Conservation (phyloP, 2,888 invertebrate species). For the Clanis bilineata region DNA sequence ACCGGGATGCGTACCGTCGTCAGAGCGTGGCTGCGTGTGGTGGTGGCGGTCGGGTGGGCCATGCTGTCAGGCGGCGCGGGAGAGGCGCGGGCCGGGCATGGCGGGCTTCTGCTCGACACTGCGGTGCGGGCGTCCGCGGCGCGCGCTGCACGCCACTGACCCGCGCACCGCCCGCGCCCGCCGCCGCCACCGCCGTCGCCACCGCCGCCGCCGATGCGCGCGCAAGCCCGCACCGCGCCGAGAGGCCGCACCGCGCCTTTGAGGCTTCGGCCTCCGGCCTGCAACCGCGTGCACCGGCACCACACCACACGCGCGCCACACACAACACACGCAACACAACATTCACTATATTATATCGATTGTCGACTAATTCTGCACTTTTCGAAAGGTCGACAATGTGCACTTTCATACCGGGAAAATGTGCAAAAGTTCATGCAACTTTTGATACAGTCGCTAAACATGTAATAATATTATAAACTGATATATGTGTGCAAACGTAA, state of each 20-base stretch:
- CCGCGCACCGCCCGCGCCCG: conserved; percentile 71
- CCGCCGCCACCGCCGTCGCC: conserved; percentile 42
- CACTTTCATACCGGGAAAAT: conserved; percentile 19
- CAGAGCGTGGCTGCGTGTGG: conserved; percentile 82
- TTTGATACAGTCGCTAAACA: not conserved
- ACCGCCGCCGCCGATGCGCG: conserved; percentile 54
- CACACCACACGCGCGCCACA: conserved; percentile 33
- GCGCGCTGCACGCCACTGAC: conserved; percentile 80
- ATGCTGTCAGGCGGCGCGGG: conserved; percentile 82
- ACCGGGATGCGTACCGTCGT: conserved; percentile 74
- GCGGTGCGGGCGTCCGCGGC: conserved; percentile 81
- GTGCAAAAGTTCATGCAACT: conserved; percentile 8
- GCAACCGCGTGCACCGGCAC: conserved; percentile 62
- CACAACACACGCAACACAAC: conserved; percentile 54
- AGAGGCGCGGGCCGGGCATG: conserved; percentile 81
- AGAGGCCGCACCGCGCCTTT: conserved; percentile 49
- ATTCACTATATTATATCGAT: conserved; percentile 40
- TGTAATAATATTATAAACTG: not conserved
- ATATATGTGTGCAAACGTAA: not conserved
- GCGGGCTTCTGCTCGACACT: conserved; percentile 80
- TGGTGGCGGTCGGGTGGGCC: conserved; percentile 80
- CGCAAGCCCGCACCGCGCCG: conserved; percentile 59
- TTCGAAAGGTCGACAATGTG: conserved; percentile 19
- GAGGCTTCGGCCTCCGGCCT: conserved; percentile 46
- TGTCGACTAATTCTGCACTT: conserved; percentile 47